phyloP scores from a whole-genome alignment of 2,113 vertebrate species.

The Xiphophorus maculatus region DNA sequence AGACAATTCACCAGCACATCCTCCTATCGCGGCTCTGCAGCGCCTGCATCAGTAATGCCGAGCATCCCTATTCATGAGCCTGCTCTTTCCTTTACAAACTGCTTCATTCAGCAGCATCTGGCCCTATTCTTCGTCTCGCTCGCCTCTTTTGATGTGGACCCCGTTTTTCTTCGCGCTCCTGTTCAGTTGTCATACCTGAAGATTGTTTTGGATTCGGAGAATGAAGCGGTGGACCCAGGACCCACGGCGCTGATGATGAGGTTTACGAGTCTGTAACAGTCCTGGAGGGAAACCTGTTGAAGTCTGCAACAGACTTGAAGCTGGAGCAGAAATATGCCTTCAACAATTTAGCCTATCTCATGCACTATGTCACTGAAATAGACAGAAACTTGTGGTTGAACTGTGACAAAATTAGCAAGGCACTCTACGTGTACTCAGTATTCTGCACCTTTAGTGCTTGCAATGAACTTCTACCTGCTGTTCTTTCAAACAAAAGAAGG shows the following conservation, averaged over 20 bases:
- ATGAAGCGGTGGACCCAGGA: constrained; percentile 11
- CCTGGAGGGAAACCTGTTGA: too few relatives aligned
- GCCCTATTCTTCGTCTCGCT: constrained; percentile 65
- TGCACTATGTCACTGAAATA: too few relatives aligned
- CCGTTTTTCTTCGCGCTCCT: constrained; percentile 59
- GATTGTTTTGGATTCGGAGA: constrained; percentile 64
- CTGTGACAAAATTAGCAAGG: too few relatives aligned
- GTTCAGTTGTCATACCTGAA: constrained; percentile 73
- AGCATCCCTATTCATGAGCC: constrained; percentile 64
- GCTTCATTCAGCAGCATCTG: constrained; percentile 62
- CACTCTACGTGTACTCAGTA: too few relatives aligned
- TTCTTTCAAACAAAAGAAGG: constrained; percentile 57
- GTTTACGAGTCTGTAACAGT: constrained; percentile 38
- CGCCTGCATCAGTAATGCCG: constrained; percentile 56
- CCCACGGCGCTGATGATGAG: not conserved
- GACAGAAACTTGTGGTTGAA: too few relatives aligned
- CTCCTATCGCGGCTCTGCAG: constrained; percentile 30
- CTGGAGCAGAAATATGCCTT: not conserved
- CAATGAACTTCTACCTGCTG: constrained; percentile 66
- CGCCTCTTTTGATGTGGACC: constrained; percentile 67
- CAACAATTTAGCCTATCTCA: too few relatives aligned
- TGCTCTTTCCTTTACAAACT: constrained; percentile 45
- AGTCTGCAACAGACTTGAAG: not conserved
- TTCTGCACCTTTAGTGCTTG: constrained; percentile 79
- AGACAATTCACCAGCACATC: constrained; percentile 53